Conservation (phyloP, 2,888 invertebrate genomes). For the Spodoptera littoralis region DNA sequence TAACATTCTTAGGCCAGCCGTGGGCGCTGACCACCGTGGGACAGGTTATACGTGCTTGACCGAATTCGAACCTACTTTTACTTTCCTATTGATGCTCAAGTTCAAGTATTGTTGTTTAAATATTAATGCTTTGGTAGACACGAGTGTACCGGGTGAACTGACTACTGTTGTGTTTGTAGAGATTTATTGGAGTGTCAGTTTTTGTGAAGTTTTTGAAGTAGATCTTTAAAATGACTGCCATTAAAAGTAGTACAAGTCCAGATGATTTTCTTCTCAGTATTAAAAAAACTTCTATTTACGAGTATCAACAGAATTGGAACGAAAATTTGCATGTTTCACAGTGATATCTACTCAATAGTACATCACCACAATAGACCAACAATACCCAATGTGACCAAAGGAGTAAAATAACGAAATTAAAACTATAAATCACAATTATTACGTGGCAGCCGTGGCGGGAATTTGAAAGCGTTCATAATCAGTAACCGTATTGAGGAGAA, state of each 20-base stretch:
- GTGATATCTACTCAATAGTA: too few relatives aligned
- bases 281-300: too few relatives aligned
- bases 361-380: slow-evolving; percentile 7
- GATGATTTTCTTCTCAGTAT: too few relatives aligned
- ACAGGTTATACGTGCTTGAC: slow-evolving; percentile 60
- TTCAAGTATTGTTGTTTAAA: slow-evolving; percentile 40
- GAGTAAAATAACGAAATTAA: slow-evolving; percentile 47
- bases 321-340: too few relatives aligned
- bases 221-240: background rate
- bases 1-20: slow-evolving; percentile 44
- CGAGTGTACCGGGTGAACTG: slow-evolving; percentile 32
- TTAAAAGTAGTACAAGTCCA: background rate
- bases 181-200: slow-evolving; percentile 9
- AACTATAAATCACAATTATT: slow-evolving; percentile 54
- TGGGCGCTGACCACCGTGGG: slow-evolving; percentile 41
- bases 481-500: slow-evolving; percentile 41
- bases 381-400: slow-evolving; percentile 30
- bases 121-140: slow-evolving; percentile 23
- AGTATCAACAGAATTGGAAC: too few relatives aligned
- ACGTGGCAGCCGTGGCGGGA: slow-evolving; percentile 46
- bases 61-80: slow-evolving; percentile 62
- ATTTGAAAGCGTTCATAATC: slow-evolving; percentile 59
- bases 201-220: slow-evolving; percentile 1
- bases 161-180: slow-evolving; percentile 31
- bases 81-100: slow-evolving; percentile 55